Conservation (phyloP, 2,888 invertebrate genomes). For the Andrena haemorrhoa region DNA sequence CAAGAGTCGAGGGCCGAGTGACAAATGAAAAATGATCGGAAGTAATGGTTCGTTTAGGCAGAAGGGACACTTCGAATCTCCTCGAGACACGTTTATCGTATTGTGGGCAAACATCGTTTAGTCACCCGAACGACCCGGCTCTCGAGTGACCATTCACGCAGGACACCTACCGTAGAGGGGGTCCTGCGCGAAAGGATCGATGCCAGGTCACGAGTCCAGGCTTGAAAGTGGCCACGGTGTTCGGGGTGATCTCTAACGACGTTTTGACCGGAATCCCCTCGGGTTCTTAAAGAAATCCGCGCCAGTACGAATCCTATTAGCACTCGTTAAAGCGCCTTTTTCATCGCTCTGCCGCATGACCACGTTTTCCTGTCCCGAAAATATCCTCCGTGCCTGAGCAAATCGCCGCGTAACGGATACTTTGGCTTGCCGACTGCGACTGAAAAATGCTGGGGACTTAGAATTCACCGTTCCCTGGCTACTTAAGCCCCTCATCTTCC, state of each 20-base stretch:
- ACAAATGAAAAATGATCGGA: constrained; percentile 22
- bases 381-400: constrained; percentile 17
- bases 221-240: constrained; percentile 27
- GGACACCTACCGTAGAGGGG: constrained; percentile 56
- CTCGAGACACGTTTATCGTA: constrained; percentile 58
- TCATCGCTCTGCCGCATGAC: constrained; percentile 27
- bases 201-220: constrained; percentile 43
- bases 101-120: constrained; percentile 79
- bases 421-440: constrained; percentile 61
- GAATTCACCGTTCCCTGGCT: constrained; percentile 12
- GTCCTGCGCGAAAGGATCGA: constrained; percentile 44
- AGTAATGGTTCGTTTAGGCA: neutral
- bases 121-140: constrained; percentile 64
- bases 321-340: constrained; percentile 68
- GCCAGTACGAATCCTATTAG: constrained; percentile 70
- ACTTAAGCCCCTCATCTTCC: constrained; percentile 12
- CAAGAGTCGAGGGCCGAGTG: neutral
- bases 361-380: constrained; percentile 22
- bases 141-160: constrained; percentile 73
- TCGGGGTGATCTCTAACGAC: constrained; percentile 63
- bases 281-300: constrained; percentile 39
- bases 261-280: constrained; percentile 65
- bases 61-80: neutral
- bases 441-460: neutral
- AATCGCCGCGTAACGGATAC: constrained; percentile 66